A percentile compares a stretch with the other conserved stretches of the same genome.
phyloP scores from a whole-genome alignment of 2,888 invertebrate species.

The Macrophya alboannulata region DNA sequence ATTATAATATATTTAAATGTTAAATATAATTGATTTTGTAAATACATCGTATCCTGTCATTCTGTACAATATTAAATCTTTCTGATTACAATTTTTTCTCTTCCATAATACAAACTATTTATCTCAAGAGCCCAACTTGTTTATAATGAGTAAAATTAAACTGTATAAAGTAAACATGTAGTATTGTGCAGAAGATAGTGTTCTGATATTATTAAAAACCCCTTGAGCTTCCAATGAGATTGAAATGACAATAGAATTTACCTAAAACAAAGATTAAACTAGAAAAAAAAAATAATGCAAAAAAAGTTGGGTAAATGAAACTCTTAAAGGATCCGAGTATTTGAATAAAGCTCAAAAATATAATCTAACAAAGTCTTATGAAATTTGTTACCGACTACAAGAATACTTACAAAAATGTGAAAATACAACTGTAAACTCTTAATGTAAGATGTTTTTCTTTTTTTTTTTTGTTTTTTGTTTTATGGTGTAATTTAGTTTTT shows the following conservation, averaged over 20 bases:
- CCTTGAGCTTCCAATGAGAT: conserved; percentile 1
- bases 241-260: conserved; percentile 26
- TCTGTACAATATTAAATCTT: conserved; percentile 74
- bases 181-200: conserved; percentile 50
- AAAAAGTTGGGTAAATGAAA: neutral
- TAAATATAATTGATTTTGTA: conserved; percentile 76
- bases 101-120: conserved; percentile 66
- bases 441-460: neutral
- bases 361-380: conserved; percentile 20
- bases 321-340: neutral
- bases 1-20: conserved; percentile 73
- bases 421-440: conserved; percentile 33
- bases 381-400: neutral
- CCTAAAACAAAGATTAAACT: neutral
- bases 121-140: neutral
- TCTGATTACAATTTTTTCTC: conserved; percentile 60
- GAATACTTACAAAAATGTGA: conserved; percentile 29
- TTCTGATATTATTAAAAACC: conserved; percentile 30
- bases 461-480: too few relatives aligned
- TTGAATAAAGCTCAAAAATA: conserved; percentile 17
- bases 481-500: neutral
- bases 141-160: conserved; percentile 7
- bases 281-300: neutral
- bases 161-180: conserved; percentile 22
- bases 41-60: conserved; percentile 73